Conservation (phyloP, 2,888 invertebrate species). For the Dryobotodes eremita region DNA sequence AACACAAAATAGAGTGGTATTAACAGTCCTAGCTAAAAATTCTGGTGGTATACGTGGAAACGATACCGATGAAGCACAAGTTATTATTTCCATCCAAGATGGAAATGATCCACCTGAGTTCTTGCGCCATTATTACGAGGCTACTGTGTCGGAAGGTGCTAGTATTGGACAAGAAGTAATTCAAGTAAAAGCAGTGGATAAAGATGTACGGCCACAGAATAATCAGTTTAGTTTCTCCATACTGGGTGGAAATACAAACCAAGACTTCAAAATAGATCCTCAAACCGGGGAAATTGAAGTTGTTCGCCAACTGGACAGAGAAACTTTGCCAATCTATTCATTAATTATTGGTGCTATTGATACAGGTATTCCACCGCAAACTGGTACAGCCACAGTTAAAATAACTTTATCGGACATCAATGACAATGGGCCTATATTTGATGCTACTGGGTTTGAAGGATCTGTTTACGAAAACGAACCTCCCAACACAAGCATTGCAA, state of each 20-base stretch:
- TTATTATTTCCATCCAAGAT: slow-evolving; percentile 98
- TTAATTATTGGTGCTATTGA: slow-evolving; percentile 96
- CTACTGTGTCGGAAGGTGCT: slow-evolving; percentile 95
- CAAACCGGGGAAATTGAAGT: slow-evolving; percentile 96
- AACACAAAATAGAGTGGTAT: slow-evolving; percentile 96
- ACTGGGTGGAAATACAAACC: slow-evolving; percentile 95
- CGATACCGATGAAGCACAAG: slow-evolving; percentile 98
- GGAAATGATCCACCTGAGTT: slow-evolving; percentile 99
- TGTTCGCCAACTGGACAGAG: slow-evolving; percentile 94
- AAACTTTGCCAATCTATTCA: slow-evolving; percentile 94
- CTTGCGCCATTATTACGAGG: slow-evolving; percentile 94
- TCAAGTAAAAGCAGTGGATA: slow-evolving; percentile 96
- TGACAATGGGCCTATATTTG: slow-evolving; percentile 97
- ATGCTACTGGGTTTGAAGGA: slow-evolving; percentile 93
- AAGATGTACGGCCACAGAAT: slow-evolving; percentile 97
- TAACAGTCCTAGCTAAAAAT: slow-evolving; percentile 98
- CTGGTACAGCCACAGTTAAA: slow-evolving; percentile 96
- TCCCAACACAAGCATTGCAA: slow-evolving; percentile 95
- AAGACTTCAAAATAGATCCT: slow-evolving; percentile 96
- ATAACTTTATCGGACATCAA: slow-evolving; percentile 96
- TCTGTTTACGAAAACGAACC: slow-evolving; percentile 97
- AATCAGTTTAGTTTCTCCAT: slow-evolving; percentile 98
- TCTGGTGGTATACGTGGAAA: slow-evolving; percentile 98
- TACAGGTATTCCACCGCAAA: slow-evolving; percentile 96
- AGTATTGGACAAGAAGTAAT: slow-evolving; percentile 93